Conservation (phyloP, 2,113 vertebrate species). For the Laticauda laticaudata region DNA sequence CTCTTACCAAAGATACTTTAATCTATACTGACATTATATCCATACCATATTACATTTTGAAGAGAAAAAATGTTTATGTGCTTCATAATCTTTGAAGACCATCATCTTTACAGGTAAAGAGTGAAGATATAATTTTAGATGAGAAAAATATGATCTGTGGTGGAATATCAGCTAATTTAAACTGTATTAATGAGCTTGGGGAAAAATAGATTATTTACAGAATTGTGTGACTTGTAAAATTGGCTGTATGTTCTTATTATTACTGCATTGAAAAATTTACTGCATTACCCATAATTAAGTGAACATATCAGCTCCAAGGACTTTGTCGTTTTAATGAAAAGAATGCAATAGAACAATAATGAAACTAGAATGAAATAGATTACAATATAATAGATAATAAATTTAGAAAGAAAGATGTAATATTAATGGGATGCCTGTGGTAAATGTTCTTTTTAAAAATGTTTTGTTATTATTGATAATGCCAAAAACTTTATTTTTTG, state of each 20-base stretch:
- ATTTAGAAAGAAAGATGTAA: neutral
- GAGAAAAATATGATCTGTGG: neutral
- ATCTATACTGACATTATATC: neutral
- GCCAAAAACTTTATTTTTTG: neutral
- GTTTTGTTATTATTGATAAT: neutral
- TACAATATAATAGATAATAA: no score
- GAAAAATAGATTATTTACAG: neutral
- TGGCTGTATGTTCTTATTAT: neutral
- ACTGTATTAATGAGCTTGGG: neutral
- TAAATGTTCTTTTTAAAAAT: neutral
- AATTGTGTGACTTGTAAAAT: neutral
- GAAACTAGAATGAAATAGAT: no score
- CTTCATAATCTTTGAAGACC: neutral
- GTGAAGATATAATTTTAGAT: neutral
- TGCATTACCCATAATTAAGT: neutral
- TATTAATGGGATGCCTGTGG: neutral
- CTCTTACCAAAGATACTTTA: slow-evolving; percentile 1
- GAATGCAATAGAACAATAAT: no score
- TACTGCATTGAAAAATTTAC: neutral
- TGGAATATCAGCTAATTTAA: neutral
- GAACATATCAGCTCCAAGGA: neutral
- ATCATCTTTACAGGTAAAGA: neutral
- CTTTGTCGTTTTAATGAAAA: no score
- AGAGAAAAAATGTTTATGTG: neutral
- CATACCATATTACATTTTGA: neutral